These are phyloP conservation scores for Lampris incognitus DNA, from an alignment of 2,113 vertebrate species.

Conservation along the genomic window DNA sequence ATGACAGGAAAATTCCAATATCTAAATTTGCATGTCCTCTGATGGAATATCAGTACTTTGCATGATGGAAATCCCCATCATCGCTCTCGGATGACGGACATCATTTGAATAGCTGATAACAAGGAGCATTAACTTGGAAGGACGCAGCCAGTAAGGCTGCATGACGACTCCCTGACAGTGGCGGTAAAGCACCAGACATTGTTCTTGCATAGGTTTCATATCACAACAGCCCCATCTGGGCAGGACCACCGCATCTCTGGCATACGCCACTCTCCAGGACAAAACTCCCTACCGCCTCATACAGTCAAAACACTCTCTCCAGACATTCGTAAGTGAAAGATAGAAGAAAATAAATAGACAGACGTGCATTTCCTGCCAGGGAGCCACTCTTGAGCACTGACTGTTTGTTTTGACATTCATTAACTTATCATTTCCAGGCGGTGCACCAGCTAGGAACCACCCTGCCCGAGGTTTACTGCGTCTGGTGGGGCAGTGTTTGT, in stretches of 20 bases:
- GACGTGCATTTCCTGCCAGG: constrained; percentile 67
- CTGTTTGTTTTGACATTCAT: constrained; percentile 75
- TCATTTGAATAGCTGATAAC: neutral
- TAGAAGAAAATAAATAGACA: constrained; percentile 65
- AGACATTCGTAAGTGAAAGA: constrained; percentile 50
- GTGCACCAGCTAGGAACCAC: constrained; percentile 38
- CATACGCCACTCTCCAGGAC: constrained; percentile 29
- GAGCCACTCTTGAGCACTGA: constrained; percentile 56
- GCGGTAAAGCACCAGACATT: neutral
- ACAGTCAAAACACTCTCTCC: constrained; percentile 66
- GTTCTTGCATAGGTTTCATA: constrained; percentile 52
- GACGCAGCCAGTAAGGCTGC: neutral
- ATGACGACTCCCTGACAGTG: neutral
- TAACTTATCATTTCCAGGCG: constrained; percentile 64
- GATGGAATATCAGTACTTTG: neutral
- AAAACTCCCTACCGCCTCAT: constrained; percentile 27
- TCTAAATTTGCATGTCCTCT: neutral
- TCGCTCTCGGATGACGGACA: neutral
- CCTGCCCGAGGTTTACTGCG: constrained; percentile 27
- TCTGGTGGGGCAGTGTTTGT: constrained; percentile 40
- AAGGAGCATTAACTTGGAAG: neutral
- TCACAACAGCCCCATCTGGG: constrained; percentile 52
- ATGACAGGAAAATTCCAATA: neutral
- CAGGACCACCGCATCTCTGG: constrained; percentile 49
- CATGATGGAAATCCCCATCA: neutral